Evolutionary conservation across 2,888 invertebrate species (phyloP).

Genomic region (Drosophila leonis): DNA sequence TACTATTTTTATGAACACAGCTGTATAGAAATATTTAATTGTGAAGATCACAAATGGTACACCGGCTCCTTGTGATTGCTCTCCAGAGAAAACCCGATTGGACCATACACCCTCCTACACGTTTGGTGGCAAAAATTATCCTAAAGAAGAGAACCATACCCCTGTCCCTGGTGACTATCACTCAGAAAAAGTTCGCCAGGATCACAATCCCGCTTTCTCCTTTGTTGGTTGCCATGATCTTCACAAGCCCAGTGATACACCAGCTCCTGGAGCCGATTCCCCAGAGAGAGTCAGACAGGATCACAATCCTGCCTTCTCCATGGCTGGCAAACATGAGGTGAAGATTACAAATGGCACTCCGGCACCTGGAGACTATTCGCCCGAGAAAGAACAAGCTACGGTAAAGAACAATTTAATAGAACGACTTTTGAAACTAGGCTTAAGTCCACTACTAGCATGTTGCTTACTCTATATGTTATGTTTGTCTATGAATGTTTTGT

Average conservation of each 20-base stretch:
- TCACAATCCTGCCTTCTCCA: conserved; percentile 87
- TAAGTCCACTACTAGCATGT: conserved; percentile 34
- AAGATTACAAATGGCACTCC: conserved; percentile 82
- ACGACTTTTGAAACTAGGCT: background rate
- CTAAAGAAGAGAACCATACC: conserved; percentile 84
- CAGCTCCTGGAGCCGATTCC: conserved; percentile 87
- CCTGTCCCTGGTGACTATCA: conserved; percentile 89
- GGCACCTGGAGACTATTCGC: conserved; percentile 87
- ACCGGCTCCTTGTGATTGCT: conserved; percentile 86
- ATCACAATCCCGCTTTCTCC: conserved; percentile 85
- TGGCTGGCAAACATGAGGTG: conserved; percentile 79
- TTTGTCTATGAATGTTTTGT: conserved; percentile 34
- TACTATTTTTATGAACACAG: too few relatives aligned
- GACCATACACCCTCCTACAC: conserved; percentile 86
- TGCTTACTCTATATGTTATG: conserved; percentile 28
- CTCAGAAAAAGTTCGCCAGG: conserved; percentile 83
- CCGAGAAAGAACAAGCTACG: conserved; percentile 87
- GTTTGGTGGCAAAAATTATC: conserved; percentile 83
- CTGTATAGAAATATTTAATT: too few relatives aligned
- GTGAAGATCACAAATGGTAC: conserved; percentile 76
- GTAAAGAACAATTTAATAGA: conserved; percentile 72
- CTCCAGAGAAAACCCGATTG: conserved; percentile 86
- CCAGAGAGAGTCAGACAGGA: conserved; percentile 87
- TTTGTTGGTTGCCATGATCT: conserved; percentile 84
- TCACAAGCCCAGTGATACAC: conserved; percentile 85